Conservation (phyloP, 2,113 vertebrate genomes). For the Myocastor coypus region DNA sequence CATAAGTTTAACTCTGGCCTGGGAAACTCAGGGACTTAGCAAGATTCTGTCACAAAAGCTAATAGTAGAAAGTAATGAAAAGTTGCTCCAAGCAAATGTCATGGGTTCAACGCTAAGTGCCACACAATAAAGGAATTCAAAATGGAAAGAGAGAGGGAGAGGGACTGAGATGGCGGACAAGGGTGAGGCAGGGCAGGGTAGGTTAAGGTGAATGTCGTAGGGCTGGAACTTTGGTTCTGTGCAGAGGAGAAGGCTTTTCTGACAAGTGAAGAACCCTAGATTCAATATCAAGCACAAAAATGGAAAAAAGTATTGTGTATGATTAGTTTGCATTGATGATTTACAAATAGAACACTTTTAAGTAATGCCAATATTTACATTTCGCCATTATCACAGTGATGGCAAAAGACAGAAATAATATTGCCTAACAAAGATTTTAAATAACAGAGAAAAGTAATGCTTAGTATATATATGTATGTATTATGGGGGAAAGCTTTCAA, state of each 20-base stretch:
- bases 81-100: neutral
- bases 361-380: neutral
- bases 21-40: neutral
- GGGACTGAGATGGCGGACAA: fast-evolving
- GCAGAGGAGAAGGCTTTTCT: neutral
- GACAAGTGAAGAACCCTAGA: neutral
- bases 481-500: neutral
- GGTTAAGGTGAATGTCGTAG: neutral
- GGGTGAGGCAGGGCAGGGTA: neutral
- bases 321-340: neutral
- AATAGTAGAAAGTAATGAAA: neutral
- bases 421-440: neutral
- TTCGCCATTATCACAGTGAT: neutral
- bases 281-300: neutral
- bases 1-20: neutral
- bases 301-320: neutral
- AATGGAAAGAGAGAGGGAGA: neutral
- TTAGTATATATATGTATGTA: neutral
- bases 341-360: neutral
- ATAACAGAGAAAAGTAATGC: neutral
- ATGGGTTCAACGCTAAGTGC: neutral
- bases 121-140: neutral
- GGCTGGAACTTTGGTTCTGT: neutral
- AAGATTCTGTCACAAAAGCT: neutral
- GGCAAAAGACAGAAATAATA: neutral